Conservation (phyloP, 2,113 vertebrate species). For the Actenoides lindsayi region DNA sequence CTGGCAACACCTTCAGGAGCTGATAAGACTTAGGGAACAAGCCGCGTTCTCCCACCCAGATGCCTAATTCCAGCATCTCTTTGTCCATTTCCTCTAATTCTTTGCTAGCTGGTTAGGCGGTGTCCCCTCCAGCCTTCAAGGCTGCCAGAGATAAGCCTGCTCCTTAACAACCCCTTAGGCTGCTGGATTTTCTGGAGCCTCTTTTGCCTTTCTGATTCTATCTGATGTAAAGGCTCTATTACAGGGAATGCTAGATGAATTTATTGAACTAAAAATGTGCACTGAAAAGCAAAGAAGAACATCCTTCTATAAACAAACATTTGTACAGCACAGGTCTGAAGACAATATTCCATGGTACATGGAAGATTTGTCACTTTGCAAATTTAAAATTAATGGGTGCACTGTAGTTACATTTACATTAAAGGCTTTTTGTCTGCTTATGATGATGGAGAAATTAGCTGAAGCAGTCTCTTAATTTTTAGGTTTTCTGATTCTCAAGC, state of each 20-base stretch:
- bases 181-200: slow-evolving; percentile 21
- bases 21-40: not conserved
- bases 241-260: not conserved
- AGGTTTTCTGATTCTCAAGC: not conserved
- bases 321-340: not conserved
- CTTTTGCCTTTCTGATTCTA: slow-evolving; percentile 51
- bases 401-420: not conserved
- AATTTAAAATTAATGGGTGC: not conserved
- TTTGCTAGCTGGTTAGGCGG: slow-evolving; percentile 12
- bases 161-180: slow-evolving; percentile 32
- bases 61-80: not conserved
- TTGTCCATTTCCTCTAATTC: not conserved
- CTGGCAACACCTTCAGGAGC: not conserved
- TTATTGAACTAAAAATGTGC: not conserved
- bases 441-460: not conserved
- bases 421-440: not conserved
- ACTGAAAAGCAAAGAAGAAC: not conserved
- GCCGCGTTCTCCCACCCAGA: not conserved
- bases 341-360: not conserved
- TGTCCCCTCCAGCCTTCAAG: not conserved
- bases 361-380: not conserved
- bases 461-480: not conserved
- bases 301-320: not conserved
- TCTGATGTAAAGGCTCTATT: not conserved
- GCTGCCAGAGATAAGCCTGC: not conserved